Percentiles rank a stretch among this genome's conserved stretches.
Evolutionary conservation across 1,140 invertebrate species (phyloP).

Genomic region (Ceratina japonica): DNA sequence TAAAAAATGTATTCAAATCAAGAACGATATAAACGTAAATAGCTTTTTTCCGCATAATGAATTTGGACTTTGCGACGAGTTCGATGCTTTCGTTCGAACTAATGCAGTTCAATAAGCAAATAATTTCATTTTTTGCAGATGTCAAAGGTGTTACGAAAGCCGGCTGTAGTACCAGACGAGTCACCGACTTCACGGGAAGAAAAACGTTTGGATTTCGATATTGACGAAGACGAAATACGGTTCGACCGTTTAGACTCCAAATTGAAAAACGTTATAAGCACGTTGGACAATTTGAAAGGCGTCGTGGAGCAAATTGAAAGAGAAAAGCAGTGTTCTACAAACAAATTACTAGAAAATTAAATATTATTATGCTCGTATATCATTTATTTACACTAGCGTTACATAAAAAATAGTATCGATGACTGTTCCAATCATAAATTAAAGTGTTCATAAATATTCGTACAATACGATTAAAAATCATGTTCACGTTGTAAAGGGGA

Average conservation of each 20-base stretch:
- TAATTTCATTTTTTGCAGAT: conserved; percentile 43
- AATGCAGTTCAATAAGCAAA: neutral
- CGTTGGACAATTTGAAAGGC: conserved; percentile 61
- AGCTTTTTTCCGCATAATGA: neutral
- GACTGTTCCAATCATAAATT: neutral
- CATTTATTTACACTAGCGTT: neutral
- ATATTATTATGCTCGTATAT: conserved; percentile 6
- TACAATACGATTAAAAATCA: too few relatives aligned
- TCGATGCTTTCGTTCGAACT: neutral
- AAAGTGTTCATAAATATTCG: conserved; percentile 7
- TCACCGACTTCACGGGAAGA: conserved; percentile 10
- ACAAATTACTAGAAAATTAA: conserved; percentile 54
- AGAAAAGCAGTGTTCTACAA: conserved; percentile 46
- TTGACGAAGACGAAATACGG: conserved; percentile 16
- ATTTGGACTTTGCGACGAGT: neutral
- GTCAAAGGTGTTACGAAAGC: conserved; percentile 7
- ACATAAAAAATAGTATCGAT: too few relatives aligned
- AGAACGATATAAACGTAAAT: conserved; percentile 62
- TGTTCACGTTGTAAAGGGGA: conserved; percentile 36
- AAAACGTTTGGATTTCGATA: conserved; percentile 9
- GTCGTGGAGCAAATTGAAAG: conserved; percentile 59
- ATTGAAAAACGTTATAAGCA: conserved; percentile 45
- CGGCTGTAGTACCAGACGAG: neutral
- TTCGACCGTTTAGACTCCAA: conserved; percentile 41
- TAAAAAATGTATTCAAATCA: conserved; percentile 58